Evolutionary conservation across 2,797 vertebrate genomes (phyloP).

Genomic region (Rachycentron canadum): DNA sequence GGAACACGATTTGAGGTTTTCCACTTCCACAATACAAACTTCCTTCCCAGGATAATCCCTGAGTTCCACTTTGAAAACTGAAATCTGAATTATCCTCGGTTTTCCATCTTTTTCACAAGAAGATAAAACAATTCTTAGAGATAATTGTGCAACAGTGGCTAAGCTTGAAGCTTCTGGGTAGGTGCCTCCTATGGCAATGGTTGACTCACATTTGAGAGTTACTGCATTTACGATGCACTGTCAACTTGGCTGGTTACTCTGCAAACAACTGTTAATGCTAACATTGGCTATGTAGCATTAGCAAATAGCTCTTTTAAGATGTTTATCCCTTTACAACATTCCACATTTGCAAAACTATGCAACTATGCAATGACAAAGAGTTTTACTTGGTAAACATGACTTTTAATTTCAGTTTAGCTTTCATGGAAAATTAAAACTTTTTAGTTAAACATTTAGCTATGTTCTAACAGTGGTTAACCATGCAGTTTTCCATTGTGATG

Average conservation of each 20-base stretch:
- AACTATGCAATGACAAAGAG: no score
- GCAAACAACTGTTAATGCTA: no score
- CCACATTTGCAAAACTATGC: background rate
- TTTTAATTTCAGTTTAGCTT: background rate
- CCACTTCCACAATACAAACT: conserved; percentile 3
- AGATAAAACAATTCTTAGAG: background rate
- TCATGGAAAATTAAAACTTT: background rate
- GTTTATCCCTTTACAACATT: background rate
- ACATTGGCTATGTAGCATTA: no score
- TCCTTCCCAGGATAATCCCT: background rate
- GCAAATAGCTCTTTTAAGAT: no score
- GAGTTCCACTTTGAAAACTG: background rate
- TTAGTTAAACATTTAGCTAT: background rate
- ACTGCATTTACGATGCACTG: background rate
- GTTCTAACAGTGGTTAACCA: background rate
- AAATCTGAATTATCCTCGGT: background rate
- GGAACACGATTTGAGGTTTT: background rate
- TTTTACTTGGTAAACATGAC: background rate
- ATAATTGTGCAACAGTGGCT: background rate
- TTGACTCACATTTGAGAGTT: background rate
- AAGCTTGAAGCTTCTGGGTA: background rate
- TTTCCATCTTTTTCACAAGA: background rate
- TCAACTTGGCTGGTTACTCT: background rate
- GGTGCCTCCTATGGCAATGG: background rate
- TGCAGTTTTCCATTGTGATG: background rate